Conservation (phyloP, 2,888 invertebrate genomes). For the Melanostoma scalare region DNA sequence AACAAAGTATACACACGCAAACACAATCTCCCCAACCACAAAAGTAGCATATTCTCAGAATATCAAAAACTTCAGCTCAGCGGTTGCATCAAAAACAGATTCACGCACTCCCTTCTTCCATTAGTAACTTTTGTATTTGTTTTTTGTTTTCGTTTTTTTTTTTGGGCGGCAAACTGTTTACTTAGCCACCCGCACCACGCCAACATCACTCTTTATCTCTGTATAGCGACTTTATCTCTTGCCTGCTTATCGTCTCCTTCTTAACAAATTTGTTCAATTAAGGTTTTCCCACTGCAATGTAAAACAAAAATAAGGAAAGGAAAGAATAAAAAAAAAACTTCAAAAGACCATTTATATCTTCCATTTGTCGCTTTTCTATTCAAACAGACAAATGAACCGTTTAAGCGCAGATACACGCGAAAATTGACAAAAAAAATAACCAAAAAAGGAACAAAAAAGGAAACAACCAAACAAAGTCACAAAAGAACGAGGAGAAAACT, state of each 20-base stretch:
- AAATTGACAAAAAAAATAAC: slow-evolving; percentile 60
- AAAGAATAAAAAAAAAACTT: slow-evolving; percentile 7
- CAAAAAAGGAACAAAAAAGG: slow-evolving; percentile 41
- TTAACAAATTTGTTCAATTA: slow-evolving; percentile 65
- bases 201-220: too few relatives aligned
- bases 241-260: slow-evolving; percentile 57
- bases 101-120: slow-evolving; percentile 46
- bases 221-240: neutral
- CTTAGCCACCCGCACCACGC: slow-evolving; percentile 10
- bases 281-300: slow-evolving; percentile 21
- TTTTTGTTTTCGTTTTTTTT: neutral
- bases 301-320: neutral
- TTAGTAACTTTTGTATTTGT: slow-evolving; percentile 56
- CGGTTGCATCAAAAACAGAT: slow-evolving; percentile 51
- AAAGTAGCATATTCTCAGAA: slow-evolving; percentile 33
- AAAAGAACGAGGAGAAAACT: slow-evolving; percentile 35
- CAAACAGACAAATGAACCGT: slow-evolving; percentile 70
- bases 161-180: slow-evolving; percentile 30
- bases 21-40: slow-evolving; percentile 16
- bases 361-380: slow-evolving; percentile 49
- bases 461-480: slow-evolving; percentile 45
- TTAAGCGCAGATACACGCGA: slow-evolving; percentile 63
- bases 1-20: slow-evolving; percentile 28
- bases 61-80: slow-evolving; percentile 19
- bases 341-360: slow-evolving; percentile 51